Conservation (phyloP, 2,113 vertebrate genomes). For the Anguilla japonica region DNA sequence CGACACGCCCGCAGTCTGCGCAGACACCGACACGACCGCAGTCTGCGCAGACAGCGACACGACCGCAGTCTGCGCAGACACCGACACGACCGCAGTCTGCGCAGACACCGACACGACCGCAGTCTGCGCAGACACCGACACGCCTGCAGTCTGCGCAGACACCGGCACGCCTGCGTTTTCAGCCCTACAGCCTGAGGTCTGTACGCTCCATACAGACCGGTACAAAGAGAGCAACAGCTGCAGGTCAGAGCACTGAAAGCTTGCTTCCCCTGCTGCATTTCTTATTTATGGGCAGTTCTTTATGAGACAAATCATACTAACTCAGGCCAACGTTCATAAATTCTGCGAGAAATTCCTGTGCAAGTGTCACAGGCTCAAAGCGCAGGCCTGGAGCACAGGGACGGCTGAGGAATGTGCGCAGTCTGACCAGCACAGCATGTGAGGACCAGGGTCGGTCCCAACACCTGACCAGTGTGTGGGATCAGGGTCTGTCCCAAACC, state of each 20-base stretch:
- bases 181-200: neutral
- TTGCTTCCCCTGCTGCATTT: neutral
- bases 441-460: too few relatives aligned
- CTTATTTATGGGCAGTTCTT: neutral
- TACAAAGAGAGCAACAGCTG: neutral
- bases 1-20: neutral
- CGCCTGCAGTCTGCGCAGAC: too few relatives aligned
- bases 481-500: neutral
- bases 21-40: too few relatives aligned
- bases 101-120: too few relatives aligned
- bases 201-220: neutral
- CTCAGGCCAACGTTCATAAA: neutral
- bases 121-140: too few relatives aligned
- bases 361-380: neutral
- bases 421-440: neutral
- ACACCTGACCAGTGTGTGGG: too few relatives aligned
- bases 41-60: neutral
- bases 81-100: neutral
- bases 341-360: neutral
- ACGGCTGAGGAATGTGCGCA: neutral
- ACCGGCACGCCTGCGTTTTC: too few relatives aligned
- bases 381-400: neutral
- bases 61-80: neutral
- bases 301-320: neutral
- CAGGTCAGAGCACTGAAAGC: neutral